Evolutionary conservation across 2,888 invertebrate species (phyloP).

Genomic region (Conops quadrifasciatus): DNA sequence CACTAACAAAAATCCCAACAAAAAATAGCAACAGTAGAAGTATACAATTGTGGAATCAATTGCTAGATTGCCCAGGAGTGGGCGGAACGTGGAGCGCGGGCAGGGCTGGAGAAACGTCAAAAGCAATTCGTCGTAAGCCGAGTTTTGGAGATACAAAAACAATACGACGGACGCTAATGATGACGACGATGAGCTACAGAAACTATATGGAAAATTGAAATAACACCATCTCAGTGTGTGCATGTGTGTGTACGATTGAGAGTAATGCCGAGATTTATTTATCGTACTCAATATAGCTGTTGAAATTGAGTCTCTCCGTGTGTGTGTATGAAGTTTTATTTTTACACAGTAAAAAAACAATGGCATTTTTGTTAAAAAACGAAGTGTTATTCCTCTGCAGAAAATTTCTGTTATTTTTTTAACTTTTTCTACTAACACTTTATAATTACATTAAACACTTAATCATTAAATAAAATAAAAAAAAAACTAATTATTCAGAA

Average conservation of each 20-base stretch:
- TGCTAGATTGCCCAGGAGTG: not conserved
- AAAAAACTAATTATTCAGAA: too few relatives aligned
- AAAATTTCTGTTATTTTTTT: not conserved
- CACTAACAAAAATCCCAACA: slow-evolving; percentile 2
- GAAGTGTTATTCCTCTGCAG: too few relatives aligned
- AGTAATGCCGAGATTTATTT: slow-evolving; percentile 15
- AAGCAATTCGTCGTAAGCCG: not conserved
- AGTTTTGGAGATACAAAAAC: slow-evolving; percentile 35
- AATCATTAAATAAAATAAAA: too few relatives aligned
- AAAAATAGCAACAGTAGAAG: not conserved
- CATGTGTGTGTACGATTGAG: not conserved
- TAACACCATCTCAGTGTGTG: not conserved
- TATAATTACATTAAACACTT: too few relatives aligned
- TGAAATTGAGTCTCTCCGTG: not conserved
- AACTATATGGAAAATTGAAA: slow-evolving; percentile 8
- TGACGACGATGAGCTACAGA: slow-evolving; percentile 4
- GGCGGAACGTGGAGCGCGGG: not conserved
- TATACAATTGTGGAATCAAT: slow-evolving; percentile 6
- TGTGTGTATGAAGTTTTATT: slow-evolving; percentile 9
- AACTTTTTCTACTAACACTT: too few relatives aligned
- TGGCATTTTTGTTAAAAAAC: too few relatives aligned
- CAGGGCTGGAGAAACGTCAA: not conserved
- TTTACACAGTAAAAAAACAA: slow-evolving; percentile 15
- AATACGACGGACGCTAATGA: not conserved
- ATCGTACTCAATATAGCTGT: slow-evolving; percentile 1